phyloP scores from a whole-genome alignment of 2,888 invertebrate genomes.

The Colletes collaris region DNA sequence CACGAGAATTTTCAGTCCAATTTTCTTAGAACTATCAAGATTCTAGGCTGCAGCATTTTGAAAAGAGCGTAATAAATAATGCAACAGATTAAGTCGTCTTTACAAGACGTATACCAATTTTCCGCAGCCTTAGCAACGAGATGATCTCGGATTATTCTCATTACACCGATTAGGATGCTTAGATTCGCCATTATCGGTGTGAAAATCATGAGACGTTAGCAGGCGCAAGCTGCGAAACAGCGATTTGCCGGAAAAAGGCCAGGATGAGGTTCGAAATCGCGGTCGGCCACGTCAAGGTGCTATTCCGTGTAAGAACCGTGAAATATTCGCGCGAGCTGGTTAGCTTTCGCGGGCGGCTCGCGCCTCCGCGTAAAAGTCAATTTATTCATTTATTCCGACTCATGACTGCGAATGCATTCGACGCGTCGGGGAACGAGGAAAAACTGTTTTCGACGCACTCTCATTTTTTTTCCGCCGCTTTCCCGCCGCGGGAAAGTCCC shows the following conservation, averaged over 20 bases:
- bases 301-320: conserved; percentile 9
- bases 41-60: too few relatives aligned
- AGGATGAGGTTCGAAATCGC: conserved; percentile 22
- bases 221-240: conserved; percentile 15
- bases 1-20: too few relatives aligned
- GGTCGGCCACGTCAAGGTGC: conserved; percentile 41
- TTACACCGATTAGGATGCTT: conserved; percentile 33
- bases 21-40: too few relatives aligned
- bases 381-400: conserved; percentile 65
- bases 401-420: conserved; percentile 51
- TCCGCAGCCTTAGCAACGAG: conserved; percentile 15
- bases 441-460: conserved; percentile 46
- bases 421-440: conserved; percentile 45
- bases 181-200: conserved; percentile 32
- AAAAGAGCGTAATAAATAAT: too few relatives aligned
- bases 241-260: conserved; percentile 28
- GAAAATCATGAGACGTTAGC: conserved; percentile 35
- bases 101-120: not conserved
- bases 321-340: conserved; percentile 22
- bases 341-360: conserved; percentile 36
- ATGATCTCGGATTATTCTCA: conserved; percentile 15
- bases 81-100: conserved; percentile 1
- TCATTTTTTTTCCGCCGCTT: conserved; percentile 57
- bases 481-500: conserved; percentile 63
- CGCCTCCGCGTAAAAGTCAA: conserved; percentile 25